These are phyloP conservation scores for Neosilurus mollespiculum DNA, from an alignment of 2,797 vertebrate species.

Conservation along the genomic window DNA sequence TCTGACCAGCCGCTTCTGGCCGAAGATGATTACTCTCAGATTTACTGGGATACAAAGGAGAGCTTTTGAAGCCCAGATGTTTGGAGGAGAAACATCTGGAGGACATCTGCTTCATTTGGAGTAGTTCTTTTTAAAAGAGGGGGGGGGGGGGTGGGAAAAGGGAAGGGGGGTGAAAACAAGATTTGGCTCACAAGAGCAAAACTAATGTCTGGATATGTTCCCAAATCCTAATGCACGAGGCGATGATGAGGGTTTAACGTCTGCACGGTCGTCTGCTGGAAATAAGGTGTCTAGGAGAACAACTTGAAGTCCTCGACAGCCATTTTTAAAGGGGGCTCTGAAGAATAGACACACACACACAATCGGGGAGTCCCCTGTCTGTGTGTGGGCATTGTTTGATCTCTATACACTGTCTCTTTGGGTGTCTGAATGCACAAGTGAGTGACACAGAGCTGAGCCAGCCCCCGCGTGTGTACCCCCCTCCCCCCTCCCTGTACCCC, in stretches of 20 bases:
- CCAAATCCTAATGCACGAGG: conserved; percentile 30
- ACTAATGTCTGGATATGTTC: conserved; percentile 48
- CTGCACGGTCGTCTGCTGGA: background rate
- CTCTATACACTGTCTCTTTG: conserved; percentile 43
- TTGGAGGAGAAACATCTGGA: conserved; percentile 74
- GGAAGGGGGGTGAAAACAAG: conserved; percentile 22
- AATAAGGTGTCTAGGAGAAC: conserved; percentile 1
- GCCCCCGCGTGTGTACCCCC: background rate
- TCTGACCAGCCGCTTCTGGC: conserved; percentile 58
- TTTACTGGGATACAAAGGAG: conserved; percentile 65
- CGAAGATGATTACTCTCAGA: conserved; percentile 66
- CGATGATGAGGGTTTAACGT: conserved; percentile 17
- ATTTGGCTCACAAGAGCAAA: conserved; percentile 34
- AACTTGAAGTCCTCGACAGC: conserved; percentile 17
- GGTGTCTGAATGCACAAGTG: conserved; percentile 50
- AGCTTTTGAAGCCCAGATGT: conserved; percentile 71
- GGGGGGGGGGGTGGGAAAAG: conserved; percentile 35
- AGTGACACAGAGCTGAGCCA: conserved; percentile 36
- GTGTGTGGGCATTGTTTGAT: conserved; percentile 52
- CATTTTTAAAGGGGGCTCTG: conserved; percentile 31
- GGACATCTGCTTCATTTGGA: conserved; percentile 72
- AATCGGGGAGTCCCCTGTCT: conserved; percentile 35
- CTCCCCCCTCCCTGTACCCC: background rate
- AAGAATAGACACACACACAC: conserved; percentile 2
- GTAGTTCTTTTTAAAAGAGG: conserved; percentile 61